These are phyloP conservation scores for Pterobdella sp. DNA, from an alignment of 2,888 invertebrate genomes.

Conservation along the genomic window DNA sequence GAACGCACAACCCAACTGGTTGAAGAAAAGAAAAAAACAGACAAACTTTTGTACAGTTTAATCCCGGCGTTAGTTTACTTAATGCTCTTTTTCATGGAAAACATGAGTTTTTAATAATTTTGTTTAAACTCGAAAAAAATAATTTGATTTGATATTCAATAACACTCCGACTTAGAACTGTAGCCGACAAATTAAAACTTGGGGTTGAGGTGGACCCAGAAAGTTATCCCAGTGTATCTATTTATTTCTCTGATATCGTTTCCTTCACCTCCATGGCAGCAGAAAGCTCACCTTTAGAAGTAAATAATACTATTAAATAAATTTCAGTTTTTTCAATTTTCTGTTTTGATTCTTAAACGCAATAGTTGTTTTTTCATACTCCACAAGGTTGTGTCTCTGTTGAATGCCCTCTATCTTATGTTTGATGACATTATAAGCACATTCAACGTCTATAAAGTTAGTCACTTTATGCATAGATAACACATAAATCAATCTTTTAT, in stretches of 20 bases:
- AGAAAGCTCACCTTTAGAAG: conserved; percentile 30
- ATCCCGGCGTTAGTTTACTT: conserved; percentile 42
- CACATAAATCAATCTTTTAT: background rate
- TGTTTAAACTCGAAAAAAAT: background rate
- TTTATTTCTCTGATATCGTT: conserved; percentile 35
- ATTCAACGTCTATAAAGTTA: conserved; percentile 29
- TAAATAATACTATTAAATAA: background rate
- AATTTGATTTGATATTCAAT: background rate
- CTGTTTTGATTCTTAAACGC: background rate
- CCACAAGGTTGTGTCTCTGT: conserved; percentile 20
- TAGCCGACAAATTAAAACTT: conserved; percentile 33
- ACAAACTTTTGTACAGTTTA: conserved; percentile 45
- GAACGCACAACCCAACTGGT: conserved; percentile 45
- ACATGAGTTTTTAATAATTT: background rate
- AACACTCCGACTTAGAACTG: conserved; percentile 54
- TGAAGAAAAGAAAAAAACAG: conserved; percentile 47
- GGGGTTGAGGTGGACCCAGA: conserved; percentile 33
- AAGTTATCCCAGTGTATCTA: conserved; percentile 31
- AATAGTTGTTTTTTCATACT: background rate
- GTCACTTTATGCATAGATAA: background rate
- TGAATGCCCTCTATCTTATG: conserved; percentile 29
- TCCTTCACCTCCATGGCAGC: conserved; percentile 33
- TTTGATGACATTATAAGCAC: conserved; percentile 30
- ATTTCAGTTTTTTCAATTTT: background rate
- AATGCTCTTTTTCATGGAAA: background rate